These are phyloP conservation scores for Apotomis betuletana DNA, from an alignment of 2,888 invertebrate species.

Conservation along the genomic window DNA sequence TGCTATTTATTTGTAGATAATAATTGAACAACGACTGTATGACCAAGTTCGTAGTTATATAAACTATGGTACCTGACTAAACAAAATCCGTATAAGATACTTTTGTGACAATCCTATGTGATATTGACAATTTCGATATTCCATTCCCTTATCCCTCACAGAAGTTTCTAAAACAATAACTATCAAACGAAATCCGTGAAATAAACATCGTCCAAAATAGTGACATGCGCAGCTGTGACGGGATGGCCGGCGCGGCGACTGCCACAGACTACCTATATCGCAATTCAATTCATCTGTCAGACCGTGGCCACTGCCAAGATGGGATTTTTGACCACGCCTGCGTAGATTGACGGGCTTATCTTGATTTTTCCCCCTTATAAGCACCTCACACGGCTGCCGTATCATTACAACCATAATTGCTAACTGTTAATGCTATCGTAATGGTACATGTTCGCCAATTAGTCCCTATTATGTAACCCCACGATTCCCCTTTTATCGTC, in stretches of 20 bases:
- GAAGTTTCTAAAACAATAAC: slow-evolving; percentile 34
- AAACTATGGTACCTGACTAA: too few relatives aligned
- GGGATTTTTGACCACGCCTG: slow-evolving; percentile 61
- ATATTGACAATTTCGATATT: neutral
- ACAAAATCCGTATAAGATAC: neutral
- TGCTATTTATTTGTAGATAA: too few relatives aligned
- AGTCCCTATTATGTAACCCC: slow-evolving; percentile 74
- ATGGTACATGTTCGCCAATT: slow-evolving; percentile 66
- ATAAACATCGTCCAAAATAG: slow-evolving; percentile 37
- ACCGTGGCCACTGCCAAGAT: slow-evolving; percentile 60
- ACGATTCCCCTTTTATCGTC: slow-evolving; percentile 65
- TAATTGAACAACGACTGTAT: too few relatives aligned
- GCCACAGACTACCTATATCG: slow-evolving; percentile 60
- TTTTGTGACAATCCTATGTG: neutral
- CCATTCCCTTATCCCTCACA: slow-evolving; percentile 9
- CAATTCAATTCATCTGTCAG: slow-evolving; percentile 67
- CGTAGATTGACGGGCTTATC: slow-evolving; percentile 37
- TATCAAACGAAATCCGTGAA: slow-evolving; percentile 31
- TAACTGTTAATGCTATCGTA: slow-evolving; percentile 50
- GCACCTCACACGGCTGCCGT: slow-evolving; percentile 33
- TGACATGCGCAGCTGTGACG: slow-evolving; percentile 33
- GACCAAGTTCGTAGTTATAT: too few relatives aligned
- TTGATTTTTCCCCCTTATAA: slow-evolving; percentile 36
- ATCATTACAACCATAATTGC: slow-evolving; percentile 39
- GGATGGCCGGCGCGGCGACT: slow-evolving; percentile 36